A percentile compares a stretch with the other conserved stretches of the same genome.
Evolutionary conservation across 2,888 invertebrate genomes (phyloP).

Genomic region (Elegia similella): DNA sequence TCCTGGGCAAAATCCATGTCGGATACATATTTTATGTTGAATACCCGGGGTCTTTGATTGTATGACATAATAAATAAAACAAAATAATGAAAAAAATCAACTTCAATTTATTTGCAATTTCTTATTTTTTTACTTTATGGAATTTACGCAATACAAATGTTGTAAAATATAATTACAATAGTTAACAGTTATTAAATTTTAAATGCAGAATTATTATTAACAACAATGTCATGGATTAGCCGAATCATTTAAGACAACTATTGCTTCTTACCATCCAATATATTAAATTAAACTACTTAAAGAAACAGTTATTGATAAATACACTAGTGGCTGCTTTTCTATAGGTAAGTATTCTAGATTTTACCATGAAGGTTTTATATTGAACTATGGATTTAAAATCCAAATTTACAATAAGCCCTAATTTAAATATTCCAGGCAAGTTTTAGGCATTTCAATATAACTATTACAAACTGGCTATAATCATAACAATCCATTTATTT

Average conservation of each 20-base stretch:
- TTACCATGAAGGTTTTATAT: slow-evolving; percentile 48
- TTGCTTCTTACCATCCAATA: slow-evolving; percentile 36
- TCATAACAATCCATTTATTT: slow-evolving; percentile 33
- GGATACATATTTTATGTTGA: too few species aligned
- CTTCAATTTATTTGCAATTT: slow-evolving; percentile 77
- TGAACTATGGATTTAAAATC: slow-evolving; percentile 59
- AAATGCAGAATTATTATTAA: slow-evolving; percentile 69
- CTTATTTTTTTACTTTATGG: slow-evolving; percentile 69
- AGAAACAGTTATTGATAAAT: slow-evolving; percentile 38
- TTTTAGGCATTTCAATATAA: slow-evolving; percentile 62
- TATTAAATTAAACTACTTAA: slow-evolving; percentile 34
- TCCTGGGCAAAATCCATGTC: too few species aligned
- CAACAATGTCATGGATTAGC: slow-evolving; percentile 74
- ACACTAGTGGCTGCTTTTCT: slow-evolving; percentile 44
- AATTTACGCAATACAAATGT: slow-evolving; percentile 78
- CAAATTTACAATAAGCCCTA: slow-evolving; percentile 56
- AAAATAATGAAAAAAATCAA: slow-evolving; percentile 66
- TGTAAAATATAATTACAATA: slow-evolving; percentile 77
- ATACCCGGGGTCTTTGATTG: too few species aligned
- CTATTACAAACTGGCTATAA: slow-evolving; percentile 30
- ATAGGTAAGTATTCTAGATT: slow-evolving; percentile 43
- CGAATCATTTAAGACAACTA: slow-evolving; percentile 48
- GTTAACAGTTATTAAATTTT: slow-evolving; percentile 75
- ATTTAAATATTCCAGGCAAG: slow-evolving; percentile 66
- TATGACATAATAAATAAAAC: slow-evolving; percentile 28